Evolutionary conservation across 2,888 invertebrate genomes (phyloP).

Genomic region (Leptopterna dolabrata): DNA sequence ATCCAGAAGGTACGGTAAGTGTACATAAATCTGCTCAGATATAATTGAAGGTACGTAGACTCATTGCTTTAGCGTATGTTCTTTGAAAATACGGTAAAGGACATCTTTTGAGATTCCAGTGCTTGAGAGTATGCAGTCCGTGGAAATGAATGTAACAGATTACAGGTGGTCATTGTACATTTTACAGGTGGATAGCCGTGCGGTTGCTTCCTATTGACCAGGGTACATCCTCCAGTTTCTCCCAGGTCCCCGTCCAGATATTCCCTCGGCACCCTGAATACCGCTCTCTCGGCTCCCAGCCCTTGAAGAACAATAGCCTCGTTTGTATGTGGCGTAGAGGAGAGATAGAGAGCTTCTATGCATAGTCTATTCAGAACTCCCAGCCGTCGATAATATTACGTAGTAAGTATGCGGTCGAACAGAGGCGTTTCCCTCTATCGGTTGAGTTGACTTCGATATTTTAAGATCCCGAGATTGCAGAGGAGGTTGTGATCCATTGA

Average conservation of each 20-base stretch:
- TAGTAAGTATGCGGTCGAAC: background rate
- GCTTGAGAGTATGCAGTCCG: too few species aligned
- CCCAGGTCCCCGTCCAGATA: background rate
- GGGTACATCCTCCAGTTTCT: background rate
- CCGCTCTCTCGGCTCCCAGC: background rate
- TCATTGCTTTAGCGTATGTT: too few species aligned
- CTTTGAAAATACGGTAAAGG: too few species aligned
- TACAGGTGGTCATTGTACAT: background rate
- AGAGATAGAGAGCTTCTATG: conserved; percentile 13
- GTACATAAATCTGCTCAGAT: too few species aligned
- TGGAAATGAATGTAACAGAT: background rate
- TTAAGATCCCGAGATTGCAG: background rate
- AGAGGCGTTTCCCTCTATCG: background rate
- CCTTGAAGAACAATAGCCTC: conserved; percentile 18
- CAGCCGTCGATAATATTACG: background rate
- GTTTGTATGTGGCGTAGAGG: conserved; percentile 1
- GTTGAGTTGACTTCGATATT: background rate
- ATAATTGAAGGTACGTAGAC: too few species aligned
- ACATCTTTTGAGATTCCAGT: too few species aligned
- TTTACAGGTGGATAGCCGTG: background rate
- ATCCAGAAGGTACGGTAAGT: too few species aligned
- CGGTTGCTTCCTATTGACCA: background rate
- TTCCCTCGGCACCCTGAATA: background rate
- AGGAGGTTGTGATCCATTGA: background rate
- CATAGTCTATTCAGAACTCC: background rate